Evolutionary conservation across 2,888 invertebrate species (phyloP).

Genomic region (Hypsopygia costalis): DNA sequence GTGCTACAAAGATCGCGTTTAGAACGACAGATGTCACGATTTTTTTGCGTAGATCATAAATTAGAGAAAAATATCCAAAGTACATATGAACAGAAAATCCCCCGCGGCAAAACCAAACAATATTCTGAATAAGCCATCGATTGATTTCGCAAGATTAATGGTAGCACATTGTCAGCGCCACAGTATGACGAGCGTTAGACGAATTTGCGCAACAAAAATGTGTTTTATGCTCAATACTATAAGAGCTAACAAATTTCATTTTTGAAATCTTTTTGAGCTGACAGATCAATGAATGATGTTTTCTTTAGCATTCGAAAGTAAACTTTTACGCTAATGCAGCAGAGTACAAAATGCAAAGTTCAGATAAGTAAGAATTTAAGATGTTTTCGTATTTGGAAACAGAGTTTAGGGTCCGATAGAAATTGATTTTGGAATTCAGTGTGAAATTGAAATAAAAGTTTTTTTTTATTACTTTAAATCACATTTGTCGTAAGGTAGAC

Average conservation of each 20-base stretch:
- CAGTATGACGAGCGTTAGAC: constrained; percentile 59
- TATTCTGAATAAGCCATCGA: constrained; percentile 80
- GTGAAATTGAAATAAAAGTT: constrained; percentile 72
- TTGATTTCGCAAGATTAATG: constrained; percentile 81
- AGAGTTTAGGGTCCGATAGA: constrained; percentile 49
- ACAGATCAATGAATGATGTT: constrained; percentile 56
- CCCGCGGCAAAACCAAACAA: constrained; percentile 74
- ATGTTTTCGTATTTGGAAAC: constrained; percentile 20
- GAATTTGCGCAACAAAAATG: constrained; percentile 59
- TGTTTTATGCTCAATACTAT: constrained; percentile 47
- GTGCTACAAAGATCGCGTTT: constrained; percentile 10
- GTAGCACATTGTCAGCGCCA: constrained; percentile 77
- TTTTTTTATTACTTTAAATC: constrained; percentile 42
- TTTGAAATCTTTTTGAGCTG: constrained; percentile 57
- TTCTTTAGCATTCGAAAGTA: constrained; percentile 22
- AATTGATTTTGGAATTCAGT: constrained; percentile 70
- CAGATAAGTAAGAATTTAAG: constrained; percentile 16
- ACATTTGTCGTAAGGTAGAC: constrained; percentile 37
- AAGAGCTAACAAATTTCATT: constrained; percentile 55
- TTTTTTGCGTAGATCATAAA: constrained; percentile 61
- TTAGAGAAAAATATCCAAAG: constrained; percentile 75
- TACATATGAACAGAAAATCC: constrained; percentile 71
- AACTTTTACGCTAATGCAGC: constrained; percentile 17
- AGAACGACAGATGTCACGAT: constrained; percentile 64
- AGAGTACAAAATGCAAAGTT: constrained; percentile 25